These are phyloP conservation scores for Smutsia temminckii DNA, from an alignment of 2,797 vertebrate genomes.

Conservation along the genomic window DNA sequence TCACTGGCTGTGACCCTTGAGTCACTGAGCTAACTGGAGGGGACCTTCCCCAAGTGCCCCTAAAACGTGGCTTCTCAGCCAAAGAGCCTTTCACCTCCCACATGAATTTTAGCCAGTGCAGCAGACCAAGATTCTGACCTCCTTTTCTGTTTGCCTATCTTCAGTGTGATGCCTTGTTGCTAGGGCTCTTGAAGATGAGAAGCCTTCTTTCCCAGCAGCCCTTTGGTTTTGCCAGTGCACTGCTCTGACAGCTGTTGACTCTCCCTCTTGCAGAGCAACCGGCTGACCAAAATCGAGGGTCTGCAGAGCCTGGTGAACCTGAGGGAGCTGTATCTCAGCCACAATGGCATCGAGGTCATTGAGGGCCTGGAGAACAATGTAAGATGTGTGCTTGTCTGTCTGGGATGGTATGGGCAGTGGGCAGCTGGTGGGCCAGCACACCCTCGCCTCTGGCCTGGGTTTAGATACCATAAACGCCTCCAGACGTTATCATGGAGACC, in stretches of 20 bases:
- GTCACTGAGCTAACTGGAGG: not conserved
- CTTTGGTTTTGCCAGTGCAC: rapidly evolving
- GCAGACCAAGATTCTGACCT: rapidly evolving
- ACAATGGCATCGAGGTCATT: slow-evolving; percentile 98
- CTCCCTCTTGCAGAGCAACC: slow-evolving; percentile 91
- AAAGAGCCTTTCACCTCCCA: rapidly evolving
- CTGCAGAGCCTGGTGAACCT: slow-evolving; percentile 93
- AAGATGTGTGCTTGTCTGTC: slow-evolving; percentile 77
- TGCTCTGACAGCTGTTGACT: not conserved
- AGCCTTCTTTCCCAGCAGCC: not conserved
- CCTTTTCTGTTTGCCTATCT: not conserved
- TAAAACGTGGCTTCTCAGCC: not conserved
- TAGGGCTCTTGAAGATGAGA: not conserved
- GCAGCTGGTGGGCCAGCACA: not conserved
- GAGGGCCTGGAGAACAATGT: slow-evolving; percentile 99
- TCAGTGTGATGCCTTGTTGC: too few relatives aligned
- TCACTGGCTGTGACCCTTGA: not conserved
- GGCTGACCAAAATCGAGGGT: slow-evolving; percentile 98
- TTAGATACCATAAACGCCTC: too few relatives aligned
- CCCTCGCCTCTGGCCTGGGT: too few relatives aligned
- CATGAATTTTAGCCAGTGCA: rapidly evolving
- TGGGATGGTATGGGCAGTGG: rapidly evolving
- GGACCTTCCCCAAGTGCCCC: not conserved
- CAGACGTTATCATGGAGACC: too few relatives aligned
- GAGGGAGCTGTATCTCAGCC: slow-evolving; percentile 96